Evolutionary conservation across 2,797 vertebrate genomes (phyloP).

Genomic region (Garrulus glandarius): DNA sequence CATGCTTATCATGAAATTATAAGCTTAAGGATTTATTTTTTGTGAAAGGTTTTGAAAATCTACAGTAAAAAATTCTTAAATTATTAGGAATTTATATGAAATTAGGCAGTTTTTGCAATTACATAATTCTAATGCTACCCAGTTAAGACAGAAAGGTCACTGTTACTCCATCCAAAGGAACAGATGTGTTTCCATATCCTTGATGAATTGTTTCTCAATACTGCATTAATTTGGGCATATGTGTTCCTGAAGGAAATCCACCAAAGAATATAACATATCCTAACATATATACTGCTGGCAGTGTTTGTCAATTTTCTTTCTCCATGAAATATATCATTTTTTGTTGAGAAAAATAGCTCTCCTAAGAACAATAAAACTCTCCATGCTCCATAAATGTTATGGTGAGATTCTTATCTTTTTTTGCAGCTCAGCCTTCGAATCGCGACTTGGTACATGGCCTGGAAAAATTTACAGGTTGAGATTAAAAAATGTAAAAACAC

Average conservation of each 20-base stretch:
- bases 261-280: neutral
- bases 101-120: neutral
- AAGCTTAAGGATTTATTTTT: neutral
- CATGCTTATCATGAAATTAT: neutral
- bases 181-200: neutral
- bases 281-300: neutral
- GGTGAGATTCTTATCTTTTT: neutral
- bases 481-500: neutral
- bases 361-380: neutral
- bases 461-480: neutral
- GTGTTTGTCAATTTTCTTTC: neutral
- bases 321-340: neutral
- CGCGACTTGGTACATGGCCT: neutral
- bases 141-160: neutral
- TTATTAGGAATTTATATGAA: neutral
- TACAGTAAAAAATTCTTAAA: neutral
- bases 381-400: neutral
- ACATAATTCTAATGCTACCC: neutral
- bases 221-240: neutral
- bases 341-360: neutral
- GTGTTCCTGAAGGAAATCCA: neutral
- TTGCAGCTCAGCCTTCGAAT: neutral
- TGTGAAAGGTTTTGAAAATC: neutral
- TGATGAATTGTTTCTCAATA: neutral
- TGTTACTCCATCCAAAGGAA: neutral